Evolutionary conservation across 2,888 invertebrate species (phyloP).

Genomic region (Calephelis perditalis): DNA sequence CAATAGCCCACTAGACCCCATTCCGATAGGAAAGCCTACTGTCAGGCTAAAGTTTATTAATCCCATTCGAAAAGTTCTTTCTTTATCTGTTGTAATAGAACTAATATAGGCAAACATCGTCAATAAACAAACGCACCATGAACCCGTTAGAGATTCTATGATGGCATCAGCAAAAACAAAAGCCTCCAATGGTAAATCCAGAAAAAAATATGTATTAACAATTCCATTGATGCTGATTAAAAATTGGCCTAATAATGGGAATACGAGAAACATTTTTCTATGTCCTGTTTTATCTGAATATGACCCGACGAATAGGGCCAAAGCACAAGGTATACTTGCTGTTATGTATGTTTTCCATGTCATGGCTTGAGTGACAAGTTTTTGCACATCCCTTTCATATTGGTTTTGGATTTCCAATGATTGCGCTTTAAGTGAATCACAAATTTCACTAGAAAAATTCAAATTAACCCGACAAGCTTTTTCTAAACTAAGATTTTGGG

Average conservation of each 20-base stretch:
- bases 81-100: slow-evolving; percentile 86
- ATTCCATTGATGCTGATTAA: slow-evolving; percentile 84
- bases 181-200: slow-evolving; percentile 84
- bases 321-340: slow-evolving; percentile 84
- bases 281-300: slow-evolving; percentile 83
- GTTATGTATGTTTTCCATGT: slow-evolving; percentile 90
- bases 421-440: slow-evolving; percentile 83
- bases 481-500: slow-evolving; percentile 88
- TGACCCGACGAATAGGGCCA: slow-evolving; percentile 88
- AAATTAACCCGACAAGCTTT: slow-evolving; percentile 91
- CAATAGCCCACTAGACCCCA: slow-evolving; percentile 88
- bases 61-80: slow-evolving; percentile 89
- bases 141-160: slow-evolving; percentile 86
- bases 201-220: slow-evolving; percentile 85
- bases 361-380: slow-evolving; percentile 83
- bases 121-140: slow-evolving; percentile 90
- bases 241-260: slow-evolving; percentile 85
- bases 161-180: slow-evolving; percentile 85
- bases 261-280: slow-evolving; percentile 85
- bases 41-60: slow-evolving; percentile 91
- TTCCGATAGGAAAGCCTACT: slow-evolving; percentile 91
- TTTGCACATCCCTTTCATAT: slow-evolving; percentile 80
- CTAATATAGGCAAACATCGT: slow-evolving; percentile 90
- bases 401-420: slow-evolving; percentile 73
- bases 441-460: slow-evolving; percentile 82